Evolutionary conservation across 2,113 vertebrate species (phyloP).

Genomic region (Sinocyclocheilus anshuiensis): DNA sequence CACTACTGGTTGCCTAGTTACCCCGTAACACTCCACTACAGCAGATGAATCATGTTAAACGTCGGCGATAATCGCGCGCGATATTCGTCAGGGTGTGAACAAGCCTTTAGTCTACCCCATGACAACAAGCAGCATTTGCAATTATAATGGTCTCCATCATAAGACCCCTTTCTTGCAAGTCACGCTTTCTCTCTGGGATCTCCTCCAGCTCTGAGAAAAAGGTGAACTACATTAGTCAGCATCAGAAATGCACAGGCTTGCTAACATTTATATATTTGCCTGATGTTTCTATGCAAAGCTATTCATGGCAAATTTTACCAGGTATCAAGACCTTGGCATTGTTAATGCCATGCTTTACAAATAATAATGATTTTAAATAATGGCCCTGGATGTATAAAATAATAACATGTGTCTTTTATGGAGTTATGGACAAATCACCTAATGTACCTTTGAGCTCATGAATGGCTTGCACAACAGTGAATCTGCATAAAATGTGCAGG

Average conservation of each 20-base stretch:
- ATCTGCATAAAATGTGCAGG: constrained; percentile 25
- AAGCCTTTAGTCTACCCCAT: background rate
- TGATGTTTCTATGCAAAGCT: background rate
- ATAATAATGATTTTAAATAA: constrained; percentile 8
- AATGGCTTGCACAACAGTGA: background rate
- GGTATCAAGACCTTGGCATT: background rate
- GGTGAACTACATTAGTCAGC: constrained; percentile 15
- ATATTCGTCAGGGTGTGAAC: too few relatives aligned
- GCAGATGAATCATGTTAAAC: too few relatives aligned
- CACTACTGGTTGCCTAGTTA: too few relatives aligned
- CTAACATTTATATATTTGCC: constrained; percentile 3
- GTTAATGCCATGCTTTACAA: background rate
- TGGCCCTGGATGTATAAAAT: background rate
- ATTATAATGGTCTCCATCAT: constrained; percentile 31
- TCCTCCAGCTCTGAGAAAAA: constrained; percentile 3
- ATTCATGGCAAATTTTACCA: background rate
- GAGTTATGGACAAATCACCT: background rate
- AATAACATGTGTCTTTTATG: background rate
- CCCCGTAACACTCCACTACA: too few relatives aligned
- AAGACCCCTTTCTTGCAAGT: constrained; percentile 33
- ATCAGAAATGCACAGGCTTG: background rate
- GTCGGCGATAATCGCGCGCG: too few relatives aligned
- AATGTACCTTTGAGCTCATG: constrained; percentile 25
- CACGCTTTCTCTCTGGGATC: constrained; percentile 16
- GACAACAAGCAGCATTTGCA: background rate